These are phyloP conservation scores for Drosophila arizonae DNA, from an alignment of 1,140 invertebrate species.

Conservation along the genomic window DNA sequence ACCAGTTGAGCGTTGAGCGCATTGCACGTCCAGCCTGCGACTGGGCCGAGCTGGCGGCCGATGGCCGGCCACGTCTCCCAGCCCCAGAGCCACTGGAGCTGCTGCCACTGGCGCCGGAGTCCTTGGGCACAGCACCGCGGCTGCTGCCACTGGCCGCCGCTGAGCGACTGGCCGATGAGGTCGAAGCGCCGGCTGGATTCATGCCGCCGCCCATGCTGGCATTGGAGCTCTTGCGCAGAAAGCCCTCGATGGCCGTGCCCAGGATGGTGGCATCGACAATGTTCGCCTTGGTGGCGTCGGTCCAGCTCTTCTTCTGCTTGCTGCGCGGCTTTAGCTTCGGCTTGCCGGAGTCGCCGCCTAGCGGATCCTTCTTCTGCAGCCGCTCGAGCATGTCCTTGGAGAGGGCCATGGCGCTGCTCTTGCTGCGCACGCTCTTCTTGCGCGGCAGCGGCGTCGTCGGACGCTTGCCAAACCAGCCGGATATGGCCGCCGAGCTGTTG, in stretches of 20 bases:
- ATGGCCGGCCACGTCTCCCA: constrained; percentile 45
- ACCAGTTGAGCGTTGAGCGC: constrained; percentile 77
- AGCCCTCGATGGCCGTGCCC: constrained; percentile 92
- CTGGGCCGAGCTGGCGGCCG: constrained; percentile 60
- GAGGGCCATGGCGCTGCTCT: constrained; percentile 83
- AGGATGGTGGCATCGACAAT: constrained; percentile 89
- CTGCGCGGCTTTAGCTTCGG: constrained; percentile 76
- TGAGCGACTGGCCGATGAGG: constrained; percentile 54
- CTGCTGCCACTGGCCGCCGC: constrained; percentile 65
- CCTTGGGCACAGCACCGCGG: constrained; percentile 73
- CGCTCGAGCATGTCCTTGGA: constrained; percentile 84
- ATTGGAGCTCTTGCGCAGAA: constrained; percentile 85
- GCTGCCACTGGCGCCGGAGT: constrained; percentile 38
- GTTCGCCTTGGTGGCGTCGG: constrained; percentile 69
- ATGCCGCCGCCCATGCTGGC: constrained; percentile 80
- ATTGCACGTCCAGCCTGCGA: constrained; percentile 71
- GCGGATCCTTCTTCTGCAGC: constrained; percentile 79
- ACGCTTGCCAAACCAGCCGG: constrained; percentile 90
- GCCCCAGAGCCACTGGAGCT: constrained; percentile 26
- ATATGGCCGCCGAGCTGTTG: constrained; percentile 84
- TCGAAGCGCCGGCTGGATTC: constrained; percentile 68
- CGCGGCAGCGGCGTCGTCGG: constrained; percentile 88
- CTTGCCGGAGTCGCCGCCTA: constrained; percentile 66
- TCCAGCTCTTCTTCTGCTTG: constrained; percentile 75
- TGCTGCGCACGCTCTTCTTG: constrained; percentile 84